Evolutionary conservation across 1,140 invertebrate genomes (phyloP).

Genomic region (Ceratitis capitata): DNA sequence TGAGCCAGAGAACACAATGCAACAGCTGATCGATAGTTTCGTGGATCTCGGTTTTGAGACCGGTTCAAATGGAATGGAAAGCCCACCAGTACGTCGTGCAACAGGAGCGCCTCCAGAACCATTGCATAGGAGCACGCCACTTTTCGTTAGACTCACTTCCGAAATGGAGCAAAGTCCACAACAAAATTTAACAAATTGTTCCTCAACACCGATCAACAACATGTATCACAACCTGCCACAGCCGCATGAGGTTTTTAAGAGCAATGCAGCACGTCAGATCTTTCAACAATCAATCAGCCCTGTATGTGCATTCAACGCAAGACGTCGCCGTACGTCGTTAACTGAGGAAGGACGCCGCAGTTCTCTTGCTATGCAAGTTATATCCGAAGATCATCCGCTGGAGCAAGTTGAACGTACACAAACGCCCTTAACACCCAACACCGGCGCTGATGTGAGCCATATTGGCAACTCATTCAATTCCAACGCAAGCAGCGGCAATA

Average conservation of each 20-base stretch:
- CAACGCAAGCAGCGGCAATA: constrained; percentile 49
- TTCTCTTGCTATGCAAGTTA: constrained; percentile 59
- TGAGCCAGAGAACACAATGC: not conserved
- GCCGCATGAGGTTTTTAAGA: not conserved
- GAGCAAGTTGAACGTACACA: constrained; percentile 42
- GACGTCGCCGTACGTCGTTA: constrained; percentile 40
- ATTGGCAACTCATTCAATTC: constrained; percentile 56
- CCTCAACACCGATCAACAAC: constrained; percentile 53
- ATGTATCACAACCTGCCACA: constrained; percentile 45
- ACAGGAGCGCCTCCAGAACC: not conserved
- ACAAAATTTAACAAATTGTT: constrained; percentile 50
- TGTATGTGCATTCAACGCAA: not conserved
- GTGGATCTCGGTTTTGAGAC: constrained; percentile 62
- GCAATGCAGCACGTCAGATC: not conserved
- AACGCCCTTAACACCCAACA: not conserved
- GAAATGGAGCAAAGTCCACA: constrained; percentile 11
- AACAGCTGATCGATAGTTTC: constrained; percentile 49
- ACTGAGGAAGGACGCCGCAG: constrained; percentile 50
- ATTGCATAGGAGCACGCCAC: not conserved
- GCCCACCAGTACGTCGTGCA: constrained; percentile 49
- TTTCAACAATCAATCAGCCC: constrained; percentile 50
- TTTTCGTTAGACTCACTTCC: constrained; percentile 40
- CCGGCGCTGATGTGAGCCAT: constrained; percentile 49
- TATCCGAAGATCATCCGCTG: constrained; percentile 56
- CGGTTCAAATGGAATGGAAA: constrained; percentile 58